These are phyloP conservation scores for Glareola pratincola DNA, from an alignment of 2,113 vertebrate species.

Conservation along the genomic window DNA sequence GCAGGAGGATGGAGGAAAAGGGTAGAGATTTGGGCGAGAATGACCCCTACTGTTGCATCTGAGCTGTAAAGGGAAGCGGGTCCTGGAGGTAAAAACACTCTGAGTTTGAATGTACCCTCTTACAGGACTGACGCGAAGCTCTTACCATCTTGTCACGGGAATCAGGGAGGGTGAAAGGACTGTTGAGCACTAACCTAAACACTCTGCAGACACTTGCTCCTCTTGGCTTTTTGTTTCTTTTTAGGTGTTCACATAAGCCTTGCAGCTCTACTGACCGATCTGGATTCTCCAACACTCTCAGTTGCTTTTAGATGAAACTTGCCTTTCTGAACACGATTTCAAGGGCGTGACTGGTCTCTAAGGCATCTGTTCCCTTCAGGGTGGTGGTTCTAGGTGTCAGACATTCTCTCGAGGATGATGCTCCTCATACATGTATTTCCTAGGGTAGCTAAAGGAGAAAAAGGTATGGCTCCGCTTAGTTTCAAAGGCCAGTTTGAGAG, in stretches of 20 bases:
- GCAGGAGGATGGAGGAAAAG: background rate
- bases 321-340: background rate
- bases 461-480: accelerated
- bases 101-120: background rate
- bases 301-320: background rate
- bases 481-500: background rate
- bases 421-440: background rate
- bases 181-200: background rate
- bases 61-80: background rate
- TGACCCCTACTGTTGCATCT: background rate
- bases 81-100: background rate
- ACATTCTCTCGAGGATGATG: background rate
- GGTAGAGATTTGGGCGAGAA: background rate
- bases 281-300: background rate
- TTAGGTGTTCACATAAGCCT: background rate
- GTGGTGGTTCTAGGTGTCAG: background rate
- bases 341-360: background rate
- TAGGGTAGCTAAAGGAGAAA: background rate
- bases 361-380: background rate
- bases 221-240: background rate
- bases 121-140: background rate
- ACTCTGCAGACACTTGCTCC: accelerated
- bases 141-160: background rate
- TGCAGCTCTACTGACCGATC: background rate
- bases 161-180: background rate